phyloP scores from a whole-genome alignment of 37 sponge, comb jelly and placozoan genomes.

The Cladorhizidae sp. region DNA sequence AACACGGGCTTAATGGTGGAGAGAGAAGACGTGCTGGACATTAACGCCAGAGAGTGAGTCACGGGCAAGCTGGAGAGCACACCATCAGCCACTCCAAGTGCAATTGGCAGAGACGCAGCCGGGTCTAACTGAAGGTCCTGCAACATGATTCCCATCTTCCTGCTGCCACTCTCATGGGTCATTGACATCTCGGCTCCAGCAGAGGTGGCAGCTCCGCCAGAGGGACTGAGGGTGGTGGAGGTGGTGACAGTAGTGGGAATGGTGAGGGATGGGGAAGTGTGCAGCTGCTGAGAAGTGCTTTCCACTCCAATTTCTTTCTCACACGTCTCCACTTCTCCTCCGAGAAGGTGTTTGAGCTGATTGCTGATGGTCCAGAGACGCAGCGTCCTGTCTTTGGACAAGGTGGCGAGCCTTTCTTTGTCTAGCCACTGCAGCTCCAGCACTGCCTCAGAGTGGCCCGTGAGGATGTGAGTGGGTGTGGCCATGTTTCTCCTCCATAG shows the following conservation, averaged over 20 bases:
- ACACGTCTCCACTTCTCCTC: constrained; percentile 9
- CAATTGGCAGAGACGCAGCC: background rate
- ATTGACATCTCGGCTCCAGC: too few species aligned
- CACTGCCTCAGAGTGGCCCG: constrained; percentile 57
- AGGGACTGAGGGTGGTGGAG: too few species aligned
- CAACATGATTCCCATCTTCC: background rate
- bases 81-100: background rate
- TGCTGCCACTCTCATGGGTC: background rate
- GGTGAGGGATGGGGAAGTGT: too few species aligned
- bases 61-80: background rate
- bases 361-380: constrained; percentile 50
- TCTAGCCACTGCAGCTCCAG: constrained; percentile 67
- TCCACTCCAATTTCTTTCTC: background rate
- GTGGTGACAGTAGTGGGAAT: too few species aligned
- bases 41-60: background rate
- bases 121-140: too few species aligned
- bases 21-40: background rate
- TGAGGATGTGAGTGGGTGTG: constrained; percentile 43
- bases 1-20: background rate
- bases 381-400: constrained; percentile 61
- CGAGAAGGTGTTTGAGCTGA: constrained; percentile 29
- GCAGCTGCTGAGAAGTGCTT: too few species aligned
- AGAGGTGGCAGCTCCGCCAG: too few species aligned
- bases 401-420: constrained; percentile 37
- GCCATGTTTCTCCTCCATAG: constrained; percentile 50